Evolutionary conservation across 2,888 invertebrate species (phyloP), one percentile per base, ranked within the genome.

Genomic region (Opisthograptis luteolata): DNA sequence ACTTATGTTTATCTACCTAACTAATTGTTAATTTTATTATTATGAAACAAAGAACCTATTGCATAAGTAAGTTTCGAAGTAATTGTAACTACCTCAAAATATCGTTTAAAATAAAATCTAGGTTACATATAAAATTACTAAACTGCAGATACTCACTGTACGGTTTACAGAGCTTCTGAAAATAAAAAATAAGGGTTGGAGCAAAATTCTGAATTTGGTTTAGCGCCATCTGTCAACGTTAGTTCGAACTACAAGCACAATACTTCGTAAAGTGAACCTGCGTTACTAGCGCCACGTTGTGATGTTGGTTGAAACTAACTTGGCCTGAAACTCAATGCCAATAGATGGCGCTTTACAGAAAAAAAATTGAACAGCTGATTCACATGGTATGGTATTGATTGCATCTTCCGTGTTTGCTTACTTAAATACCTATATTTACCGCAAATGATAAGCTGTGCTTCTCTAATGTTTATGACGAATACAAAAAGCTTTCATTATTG

Each of bases 271-370:
- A 2, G 19, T 13, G 31, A 27, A 58, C 37, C 42, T 5, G 2
- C 13, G 20, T 8, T 25, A 54, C 45, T 50, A 63, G 63, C 73
- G 77, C 74, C 66, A 58, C 52, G 52, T 27, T 27, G 47, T 56
- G 55, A 41, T 12, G 35, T 44, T 50, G 22, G 10, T 3, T 2
- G 22, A 64, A 68, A 79, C 76, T 71, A 49, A 12, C 44, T 41
- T 30, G 17, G 1, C 2, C 1, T 32, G 9, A 37, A 43, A 19
- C 5, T 3, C 0, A 5, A 9, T 4, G 14, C 15, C 42, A 48
- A 71, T 62, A 85, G 86, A 82, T 81, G 86, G 81, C 86, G 83
- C 73, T 82, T 46, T 67, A 9, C 1, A 6, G 39, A 8, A 34
- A 62, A 51, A 52, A 58, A 48, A 58, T 20, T 32, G 22, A 49